Percentiles rank a stretch among this genome's conserved stretches.
These are phyloP conservation scores for Chondrilla cf. caribensis DNA, from an alignment of 37 sponge, comb jelly and placozoan genomes.

Conservation along the genomic window DNA sequence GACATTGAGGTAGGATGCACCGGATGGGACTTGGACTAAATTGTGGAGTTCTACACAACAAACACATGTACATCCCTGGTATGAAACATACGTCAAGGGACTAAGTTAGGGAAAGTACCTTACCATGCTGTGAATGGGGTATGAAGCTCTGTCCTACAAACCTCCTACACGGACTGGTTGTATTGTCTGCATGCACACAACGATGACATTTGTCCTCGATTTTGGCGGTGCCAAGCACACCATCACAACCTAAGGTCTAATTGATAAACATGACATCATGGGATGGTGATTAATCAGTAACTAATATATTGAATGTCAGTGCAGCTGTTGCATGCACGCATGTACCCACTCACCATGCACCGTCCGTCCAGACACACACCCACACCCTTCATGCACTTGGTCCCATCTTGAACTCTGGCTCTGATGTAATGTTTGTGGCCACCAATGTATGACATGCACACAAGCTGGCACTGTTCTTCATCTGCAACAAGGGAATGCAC, in stretches of 20 bases:
- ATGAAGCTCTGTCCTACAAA: neutral
- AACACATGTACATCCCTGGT: too few relatives aligned
- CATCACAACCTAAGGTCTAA: slow-evolving; percentile 53
- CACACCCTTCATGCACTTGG: neutral
- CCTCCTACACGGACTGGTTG: neutral
- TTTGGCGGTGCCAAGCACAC: slow-evolving; percentile 37
- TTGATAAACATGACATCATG: neutral
- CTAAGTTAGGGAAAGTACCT: too few relatives aligned
- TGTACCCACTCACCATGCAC: slow-evolving; percentile 1
- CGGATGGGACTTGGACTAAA: slow-evolving; percentile 4
- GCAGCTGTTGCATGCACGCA: too few relatives aligned
- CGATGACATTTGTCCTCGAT: slow-evolving; percentile 36
- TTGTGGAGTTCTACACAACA: slow-evolving; percentile 4
- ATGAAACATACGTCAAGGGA: neutral
- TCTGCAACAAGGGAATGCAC: neutral
- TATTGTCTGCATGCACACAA: slow-evolving; percentile 7
- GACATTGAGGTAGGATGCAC: slow-evolving; percentile 37
- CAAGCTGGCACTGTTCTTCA: neutral
- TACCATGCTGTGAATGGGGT: neutral
- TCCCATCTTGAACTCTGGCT: neutral
- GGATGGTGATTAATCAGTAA: too few relatives aligned
- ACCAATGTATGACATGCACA: neutral
- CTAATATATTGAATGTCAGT: too few relatives aligned
- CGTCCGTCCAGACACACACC: slow-evolving; percentile 10
- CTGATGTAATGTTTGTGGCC: too few relatives aligned